Conservation (phyloP, 2,888 invertebrate genomes). For the Nomada ruficornis region DNA sequence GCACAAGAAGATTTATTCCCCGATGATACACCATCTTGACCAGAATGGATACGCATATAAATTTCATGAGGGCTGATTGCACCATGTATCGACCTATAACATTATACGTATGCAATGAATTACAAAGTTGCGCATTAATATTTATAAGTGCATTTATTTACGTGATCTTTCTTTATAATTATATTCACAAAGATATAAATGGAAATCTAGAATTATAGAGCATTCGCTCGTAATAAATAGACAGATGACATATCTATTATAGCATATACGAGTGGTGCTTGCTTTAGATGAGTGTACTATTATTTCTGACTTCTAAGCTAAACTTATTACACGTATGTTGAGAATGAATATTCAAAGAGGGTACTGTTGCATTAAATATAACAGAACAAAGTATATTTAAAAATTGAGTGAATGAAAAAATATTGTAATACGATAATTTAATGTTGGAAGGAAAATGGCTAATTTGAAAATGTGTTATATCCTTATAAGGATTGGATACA, state of each 20-base stretch:
- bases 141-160: background rate
- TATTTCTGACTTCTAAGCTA: slow-evolving; percentile 56
- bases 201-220: background rate
- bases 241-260: slow-evolving; percentile 45
- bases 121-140: background rate
- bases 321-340: slow-evolving; percentile 64
- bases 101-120: background rate
- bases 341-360: background rate
- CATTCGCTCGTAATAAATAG: slow-evolving; percentile 27
- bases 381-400: background rate
- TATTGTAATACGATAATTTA: background rate
- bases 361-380: slow-evolving; percentile 4
- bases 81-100: slow-evolving; percentile 88
- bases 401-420: background rate
- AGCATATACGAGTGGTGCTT: slow-evolving; percentile 61
- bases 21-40: slow-evolving; percentile 86
- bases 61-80: slow-evolving; percentile 89
- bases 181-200: background rate
- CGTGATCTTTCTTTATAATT: background rate
- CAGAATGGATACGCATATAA: slow-evolving; percentile 89
- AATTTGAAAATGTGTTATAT: slow-evolving; percentile 78
- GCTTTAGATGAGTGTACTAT: slow-evolving; percentile 48
- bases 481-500: slow-evolving; percentile 80
- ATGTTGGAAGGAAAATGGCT: slow-evolving; percentile 62
- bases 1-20: slow-evolving; percentile 89